These are phyloP conservation scores for Eupristina koningsbergeri DNA, from an alignment of 1,140 invertebrate species.

Conservation along the genomic window DNA sequence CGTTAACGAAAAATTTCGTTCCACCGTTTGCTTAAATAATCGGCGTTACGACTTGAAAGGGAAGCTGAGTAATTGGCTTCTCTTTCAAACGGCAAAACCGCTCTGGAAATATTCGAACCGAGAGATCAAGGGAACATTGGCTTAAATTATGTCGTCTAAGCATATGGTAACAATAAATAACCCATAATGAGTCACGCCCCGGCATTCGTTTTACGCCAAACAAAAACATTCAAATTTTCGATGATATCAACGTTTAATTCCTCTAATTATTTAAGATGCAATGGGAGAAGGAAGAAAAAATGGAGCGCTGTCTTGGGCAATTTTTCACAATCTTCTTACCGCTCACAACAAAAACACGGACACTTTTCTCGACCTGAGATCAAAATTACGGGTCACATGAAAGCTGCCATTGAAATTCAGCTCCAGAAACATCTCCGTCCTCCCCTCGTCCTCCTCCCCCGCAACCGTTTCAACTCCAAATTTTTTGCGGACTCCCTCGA, in stretches of 20 bases:
- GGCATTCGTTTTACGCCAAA: neutral
- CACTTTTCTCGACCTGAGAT: neutral
- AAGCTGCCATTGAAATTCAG: neutral
- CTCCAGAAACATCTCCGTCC: too few relatives aligned
- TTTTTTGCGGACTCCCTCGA: neutral
- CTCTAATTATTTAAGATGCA: neutral
- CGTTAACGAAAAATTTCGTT: neutral
- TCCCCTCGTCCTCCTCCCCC: too few relatives aligned
- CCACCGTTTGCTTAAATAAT: neutral
- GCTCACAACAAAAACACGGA: neutral
- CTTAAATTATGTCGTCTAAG: constrained; percentile 15
- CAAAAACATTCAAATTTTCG: neutral
- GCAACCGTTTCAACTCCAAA: neutral
- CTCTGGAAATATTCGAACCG: neutral
- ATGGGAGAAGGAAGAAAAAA: neutral
- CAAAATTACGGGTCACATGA: neutral
- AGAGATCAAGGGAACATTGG: neutral
- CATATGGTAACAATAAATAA: constrained; percentile 7
- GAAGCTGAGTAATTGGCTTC: constrained; percentile 5
- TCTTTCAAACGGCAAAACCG: neutral
- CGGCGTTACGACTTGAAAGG: neutral
- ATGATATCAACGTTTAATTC: neutral
- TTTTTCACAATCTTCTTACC: neutral
- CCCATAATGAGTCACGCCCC: neutral
- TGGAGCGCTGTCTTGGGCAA: neutral